These are phyloP conservation scores for Xylocopa sonorina DNA, from an alignment of 1,140 invertebrate genomes.

Conservation along the genomic window DNA sequence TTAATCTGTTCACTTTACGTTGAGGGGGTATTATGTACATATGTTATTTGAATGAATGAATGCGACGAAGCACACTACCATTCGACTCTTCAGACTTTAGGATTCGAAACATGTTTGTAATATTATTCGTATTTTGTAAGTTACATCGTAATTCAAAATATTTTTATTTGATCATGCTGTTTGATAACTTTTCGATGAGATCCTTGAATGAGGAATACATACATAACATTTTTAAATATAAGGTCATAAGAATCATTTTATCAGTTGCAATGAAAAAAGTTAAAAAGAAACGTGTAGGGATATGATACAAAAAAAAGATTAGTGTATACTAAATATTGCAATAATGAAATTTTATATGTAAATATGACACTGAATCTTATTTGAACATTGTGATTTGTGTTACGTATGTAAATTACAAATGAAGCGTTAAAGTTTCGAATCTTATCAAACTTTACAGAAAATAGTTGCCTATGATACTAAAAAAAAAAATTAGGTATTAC, in stretches of 20 bases:
- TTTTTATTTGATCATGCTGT: slow-evolving; percentile 42
- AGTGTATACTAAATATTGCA: slow-evolving; percentile 53
- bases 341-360: slow-evolving; percentile 68
- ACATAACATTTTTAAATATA: slow-evolving; percentile 43
- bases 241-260: slow-evolving; percentile 38
- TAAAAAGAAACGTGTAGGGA: slow-evolving; percentile 36
- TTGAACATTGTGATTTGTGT: slow-evolving; percentile 65
- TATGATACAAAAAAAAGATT: slow-evolving; percentile 45
- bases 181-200: slow-evolving; percentile 28
- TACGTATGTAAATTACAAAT: slow-evolving; percentile 79
- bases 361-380: slow-evolving; percentile 64
- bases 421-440: slow-evolving; percentile 79
- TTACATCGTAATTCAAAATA: slow-evolving; percentile 77
- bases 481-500: slow-evolving; percentile 78
- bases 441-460: slow-evolving; percentile 80
- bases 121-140: slow-evolving; percentile 76
- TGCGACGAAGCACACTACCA: slow-evolving; percentile 76
- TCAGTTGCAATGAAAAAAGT: slow-evolving; percentile 16
- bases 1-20: slow-evolving; percentile 82
- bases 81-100: slow-evolving; percentile 73
- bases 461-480: slow-evolving; percentile 81
- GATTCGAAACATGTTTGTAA: slow-evolving; percentile 77
- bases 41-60: slow-evolving; percentile 81
- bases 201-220: slow-evolving; percentile 18
- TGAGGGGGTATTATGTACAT: slow-evolving; percentile 80